A percentile compares a stretch with the other conserved stretches of the same genome.
Evolutionary conservation across 2,888 invertebrate genomes (phyloP).

Genomic region (Anoplius nigerrimus): DNA sequence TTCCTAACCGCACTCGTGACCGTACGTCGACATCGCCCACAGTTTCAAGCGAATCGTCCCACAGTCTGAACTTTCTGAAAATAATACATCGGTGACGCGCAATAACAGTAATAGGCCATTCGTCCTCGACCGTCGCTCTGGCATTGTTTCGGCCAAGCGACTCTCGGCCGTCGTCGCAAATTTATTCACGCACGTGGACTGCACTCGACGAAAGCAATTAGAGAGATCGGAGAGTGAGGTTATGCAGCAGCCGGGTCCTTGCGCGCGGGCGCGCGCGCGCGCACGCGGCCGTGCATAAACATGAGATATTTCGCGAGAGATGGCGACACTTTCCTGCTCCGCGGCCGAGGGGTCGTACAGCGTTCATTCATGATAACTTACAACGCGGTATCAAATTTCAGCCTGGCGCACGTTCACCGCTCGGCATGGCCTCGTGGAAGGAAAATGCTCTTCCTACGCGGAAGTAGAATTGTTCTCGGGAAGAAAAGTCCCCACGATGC

Average conservation of each 20-base stretch:
- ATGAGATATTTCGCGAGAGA: slow-evolving; percentile 37
- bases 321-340: slow-evolving; percentile 39
- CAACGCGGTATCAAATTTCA: slow-evolving; percentile 53
- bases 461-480: slow-evolving; percentile 3
- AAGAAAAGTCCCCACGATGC: no score
- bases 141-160: no score
- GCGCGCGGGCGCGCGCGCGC: not conserved
- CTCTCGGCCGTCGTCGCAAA: not conserved
- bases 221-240: slow-evolving; percentile 30
- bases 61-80: no score
- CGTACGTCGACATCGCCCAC: not conserved
- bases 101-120: no score
- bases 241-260: slow-evolving; percentile 16
- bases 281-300: not conserved
- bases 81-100: no score
- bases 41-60: not conserved
- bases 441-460: slow-evolving; percentile 10
- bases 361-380: slow-evolving; percentile 55
- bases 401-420: not conserved
- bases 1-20: no score
- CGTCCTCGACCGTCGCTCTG: no score
- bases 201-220: not conserved
- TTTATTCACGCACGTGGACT: not conserved
- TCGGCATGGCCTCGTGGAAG: not conserved
- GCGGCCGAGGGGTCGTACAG: slow-evolving; percentile 4